Conservation (phyloP, 2,888 invertebrate genomes). For the Automeris io region DNA sequence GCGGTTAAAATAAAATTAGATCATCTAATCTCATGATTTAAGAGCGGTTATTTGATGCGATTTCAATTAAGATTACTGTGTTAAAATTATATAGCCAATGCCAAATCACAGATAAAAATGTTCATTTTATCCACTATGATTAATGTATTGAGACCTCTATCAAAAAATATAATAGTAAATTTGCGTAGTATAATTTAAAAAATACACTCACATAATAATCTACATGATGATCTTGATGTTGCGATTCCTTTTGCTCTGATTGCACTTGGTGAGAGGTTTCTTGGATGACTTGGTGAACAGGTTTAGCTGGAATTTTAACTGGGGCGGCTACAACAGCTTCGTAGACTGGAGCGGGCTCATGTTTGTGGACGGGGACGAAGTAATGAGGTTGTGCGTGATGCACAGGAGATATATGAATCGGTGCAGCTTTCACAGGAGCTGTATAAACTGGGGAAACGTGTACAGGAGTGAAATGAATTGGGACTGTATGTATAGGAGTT, state of each 20-base stretch:
- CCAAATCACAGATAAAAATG: too few species aligned
- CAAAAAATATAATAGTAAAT: background rate
- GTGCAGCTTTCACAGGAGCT: slow-evolving; percentile 2
- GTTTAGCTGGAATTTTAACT: background rate
- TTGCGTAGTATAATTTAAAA: background rate
- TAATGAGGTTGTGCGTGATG: slow-evolving; percentile 7
- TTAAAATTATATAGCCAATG: too few species aligned
- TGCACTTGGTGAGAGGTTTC: slow-evolving; percentile 13
- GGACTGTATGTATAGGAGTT: background rate
- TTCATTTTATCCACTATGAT: too few species aligned
- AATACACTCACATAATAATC: slow-evolving; percentile 44
- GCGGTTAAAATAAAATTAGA: too few species aligned
- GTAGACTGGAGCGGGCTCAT: slow-evolving; percentile 30
- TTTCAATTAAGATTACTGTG: too few species aligned
- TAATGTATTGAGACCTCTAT: too few species aligned
- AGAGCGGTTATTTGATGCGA: too few species aligned
- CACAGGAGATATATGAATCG: slow-evolving; percentile 2
- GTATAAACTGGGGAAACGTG: slow-evolving; percentile 1
- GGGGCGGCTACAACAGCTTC: slow-evolving; percentile 19
- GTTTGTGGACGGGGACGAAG: slow-evolving; percentile 17
- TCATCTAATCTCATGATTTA: too few species aligned
- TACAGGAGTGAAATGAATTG: slow-evolving; percentile 1
- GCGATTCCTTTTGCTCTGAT: slow-evolving; percentile 16
- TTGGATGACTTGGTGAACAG: slow-evolving; percentile 13
- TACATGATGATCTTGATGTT: slow-evolving; percentile 26